Percentiles rank a stretch among this genome's conserved stretches.
Conservation (phyloP, 1,140 invertebrate species). For the Dendroctonus ponderosae region DNA sequence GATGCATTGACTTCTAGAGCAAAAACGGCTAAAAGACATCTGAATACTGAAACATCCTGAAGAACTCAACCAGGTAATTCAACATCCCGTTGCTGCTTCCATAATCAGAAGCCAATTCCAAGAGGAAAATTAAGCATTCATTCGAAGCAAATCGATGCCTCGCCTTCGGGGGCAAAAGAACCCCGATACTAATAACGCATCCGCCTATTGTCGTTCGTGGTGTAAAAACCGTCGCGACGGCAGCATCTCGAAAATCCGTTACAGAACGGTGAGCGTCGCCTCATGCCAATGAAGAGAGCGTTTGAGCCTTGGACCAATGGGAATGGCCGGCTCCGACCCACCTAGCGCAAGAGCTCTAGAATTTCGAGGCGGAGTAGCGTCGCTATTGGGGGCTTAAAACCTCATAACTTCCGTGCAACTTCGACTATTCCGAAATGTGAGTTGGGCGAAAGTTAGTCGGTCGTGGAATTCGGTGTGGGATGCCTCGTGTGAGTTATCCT, state of each 20-base stretch:
- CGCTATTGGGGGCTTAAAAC: constrained; percentile 43
- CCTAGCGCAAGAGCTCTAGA: constrained; percentile 41
- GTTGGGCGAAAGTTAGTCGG: constrained; percentile 38
- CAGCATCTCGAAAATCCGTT: constrained; percentile 44
- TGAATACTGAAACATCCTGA: too few species aligned
- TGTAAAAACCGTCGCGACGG: constrained; percentile 4
- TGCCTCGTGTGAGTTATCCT: constrained; percentile 47
- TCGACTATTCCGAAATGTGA: constrained; percentile 31
- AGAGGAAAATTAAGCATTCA: too few species aligned
- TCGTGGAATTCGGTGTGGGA: constrained; percentile 41
- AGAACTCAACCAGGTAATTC: too few species aligned
- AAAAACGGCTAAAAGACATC: too few species aligned
- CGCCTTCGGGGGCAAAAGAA: background rate
- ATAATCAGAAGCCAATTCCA: too few species aligned
- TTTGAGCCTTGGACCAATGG: constrained; percentile 34
- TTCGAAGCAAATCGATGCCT: too few species aligned
- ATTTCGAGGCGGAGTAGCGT: constrained; percentile 37
- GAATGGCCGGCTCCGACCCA: constrained; percentile 35
- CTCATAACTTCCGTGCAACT: constrained; percentile 14
- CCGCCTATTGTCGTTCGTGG: constrained; percentile 10
- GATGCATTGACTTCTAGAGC: too few species aligned
- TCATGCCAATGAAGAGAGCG: constrained; percentile 40
- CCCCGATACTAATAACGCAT: background rate
- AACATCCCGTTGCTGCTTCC: too few species aligned
- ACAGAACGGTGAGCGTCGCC: constrained; percentile 21